These are phyloP conservation scores for Cyanocitta stelleri DNA, from an alignment of 2,113 vertebrate genomes.

Conservation along the genomic window DNA sequence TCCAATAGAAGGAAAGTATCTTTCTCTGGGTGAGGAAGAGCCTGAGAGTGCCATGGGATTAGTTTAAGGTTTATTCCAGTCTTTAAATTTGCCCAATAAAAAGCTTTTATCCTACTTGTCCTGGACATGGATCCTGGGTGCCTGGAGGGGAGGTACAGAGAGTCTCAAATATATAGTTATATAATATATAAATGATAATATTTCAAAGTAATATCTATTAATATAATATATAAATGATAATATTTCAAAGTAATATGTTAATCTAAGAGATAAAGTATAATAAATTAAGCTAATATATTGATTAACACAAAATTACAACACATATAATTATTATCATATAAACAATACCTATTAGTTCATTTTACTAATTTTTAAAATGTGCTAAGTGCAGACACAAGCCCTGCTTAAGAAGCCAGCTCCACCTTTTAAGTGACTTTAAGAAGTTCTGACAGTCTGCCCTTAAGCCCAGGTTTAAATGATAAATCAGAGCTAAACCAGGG, in stretches of 20 bases:
- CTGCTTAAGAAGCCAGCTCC: neutral
- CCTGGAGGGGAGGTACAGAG: neutral
- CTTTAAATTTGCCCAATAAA: neutral
- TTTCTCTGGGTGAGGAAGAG: neutral
- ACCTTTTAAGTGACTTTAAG: neutral
- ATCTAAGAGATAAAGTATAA: neutral
- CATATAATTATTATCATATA: neutral
- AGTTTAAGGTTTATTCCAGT: neutral
- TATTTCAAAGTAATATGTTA: neutral
- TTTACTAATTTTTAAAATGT: neutral
- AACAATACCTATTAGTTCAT: neutral
- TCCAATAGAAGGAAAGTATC: neutral
- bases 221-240: neutral
- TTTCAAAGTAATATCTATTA: too few species aligned
- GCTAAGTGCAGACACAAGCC: neutral
- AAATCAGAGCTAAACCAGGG: neutral
- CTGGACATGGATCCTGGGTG: neutral
- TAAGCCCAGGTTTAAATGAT: neutral
- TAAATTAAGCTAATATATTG: neutral
- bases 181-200: neutral
- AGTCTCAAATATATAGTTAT: neutral
- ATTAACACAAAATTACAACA: neutral
- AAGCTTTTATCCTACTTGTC: rapidly evolving
- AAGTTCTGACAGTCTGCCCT: neutral
- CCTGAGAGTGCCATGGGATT: neutral